Percentiles rank a stretch among this genome's conserved stretches.
Evolutionary conservation across 2,113 vertebrate species (phyloP).

Genomic region (Solenodon paradoxus): DNA sequence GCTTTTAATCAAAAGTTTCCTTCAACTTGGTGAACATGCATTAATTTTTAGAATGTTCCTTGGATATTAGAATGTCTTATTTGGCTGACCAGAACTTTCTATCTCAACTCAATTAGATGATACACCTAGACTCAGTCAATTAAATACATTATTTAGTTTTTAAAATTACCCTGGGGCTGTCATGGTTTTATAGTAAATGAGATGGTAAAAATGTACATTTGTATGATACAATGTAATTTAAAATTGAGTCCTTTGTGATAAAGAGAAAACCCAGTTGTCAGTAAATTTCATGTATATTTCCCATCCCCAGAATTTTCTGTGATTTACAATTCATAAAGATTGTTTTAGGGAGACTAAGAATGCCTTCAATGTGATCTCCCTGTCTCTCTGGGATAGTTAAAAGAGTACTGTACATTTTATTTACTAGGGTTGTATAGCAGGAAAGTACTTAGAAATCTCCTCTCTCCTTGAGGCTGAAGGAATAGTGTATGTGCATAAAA

Average conservation of each 20-base stretch:
- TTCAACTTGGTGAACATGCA: background rate
- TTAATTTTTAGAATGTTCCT: background rate
- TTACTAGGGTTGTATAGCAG: conserved; percentile 32
- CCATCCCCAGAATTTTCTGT: background rate
- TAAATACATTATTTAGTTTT: background rate
- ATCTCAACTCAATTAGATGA: background rate
- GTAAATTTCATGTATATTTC: background rate
- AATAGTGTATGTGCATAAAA: conserved; percentile 48
- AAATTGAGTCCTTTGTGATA: conserved; percentile 16
- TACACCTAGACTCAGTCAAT: background rate
- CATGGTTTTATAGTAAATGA: background rate
- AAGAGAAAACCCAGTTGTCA: conserved; percentile 8
- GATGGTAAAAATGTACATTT: background rate
- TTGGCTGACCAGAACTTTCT: background rate
- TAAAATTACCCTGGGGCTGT: background rate
- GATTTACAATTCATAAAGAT: conserved; percentile 54
- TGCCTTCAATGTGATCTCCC: background rate
- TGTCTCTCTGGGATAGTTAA: conserved; percentile 42
- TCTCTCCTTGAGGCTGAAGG: conserved; percentile 56
- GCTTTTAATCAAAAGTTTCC: background rate
- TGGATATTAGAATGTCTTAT: background rate
- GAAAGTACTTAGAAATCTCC: conserved; percentile 51
- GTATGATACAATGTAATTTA: background rate
- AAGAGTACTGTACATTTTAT: conserved; percentile 53
- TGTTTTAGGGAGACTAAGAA: conserved; percentile 25